Evolutionary conservation across 2,797 vertebrate species (phyloP).

Genomic region (Gallirallus australis): DNA sequence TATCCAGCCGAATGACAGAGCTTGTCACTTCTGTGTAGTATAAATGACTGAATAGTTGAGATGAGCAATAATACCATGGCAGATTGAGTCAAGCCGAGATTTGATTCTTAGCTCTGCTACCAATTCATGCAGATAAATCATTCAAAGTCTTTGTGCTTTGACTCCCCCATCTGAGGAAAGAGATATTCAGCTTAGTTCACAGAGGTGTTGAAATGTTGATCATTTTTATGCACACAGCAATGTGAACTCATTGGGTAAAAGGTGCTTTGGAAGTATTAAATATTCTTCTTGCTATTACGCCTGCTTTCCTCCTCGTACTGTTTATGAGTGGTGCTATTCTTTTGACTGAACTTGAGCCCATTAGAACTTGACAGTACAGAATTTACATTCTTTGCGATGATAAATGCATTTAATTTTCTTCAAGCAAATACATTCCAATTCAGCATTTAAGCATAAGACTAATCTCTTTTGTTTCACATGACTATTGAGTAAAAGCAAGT

Average conservation of each 20-base stretch:
- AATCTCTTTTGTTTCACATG: slow-evolving; percentile 29
- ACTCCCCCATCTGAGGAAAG: slow-evolving; percentile 50
- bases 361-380: slow-evolving; percentile 13
- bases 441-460: background rate
- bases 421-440: background rate
- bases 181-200: slow-evolving; percentile 59
- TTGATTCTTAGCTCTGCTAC: slow-evolving; percentile 39
- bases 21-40: background rate
- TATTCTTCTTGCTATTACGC: slow-evolving; percentile 6
- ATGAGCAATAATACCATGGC: slow-evolving; percentile 25
- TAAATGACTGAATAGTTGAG: slow-evolving; percentile 41
- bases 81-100: slow-evolving; percentile 39
- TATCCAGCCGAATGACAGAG: slow-evolving; percentile 38
- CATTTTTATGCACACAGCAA: slow-evolving; percentile 31
- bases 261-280: slow-evolving; percentile 9
- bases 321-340: background rate
- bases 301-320: background rate
- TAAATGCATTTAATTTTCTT: slow-evolving; percentile 48
- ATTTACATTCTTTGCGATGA: slow-evolving; percentile 33
- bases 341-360: slow-evolving; percentile 39
- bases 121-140: slow-evolving; percentile 65
- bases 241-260: slow-evolving; percentile 1
- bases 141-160: slow-evolving; percentile 50
- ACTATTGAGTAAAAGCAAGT: background rate
- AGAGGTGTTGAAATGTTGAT: slow-evolving; percentile 57